These are phyloP conservation scores for Mesembrinibis cayennensis DNA, from an alignment of 2,113 vertebrate species.

Conservation along the genomic window DNA sequence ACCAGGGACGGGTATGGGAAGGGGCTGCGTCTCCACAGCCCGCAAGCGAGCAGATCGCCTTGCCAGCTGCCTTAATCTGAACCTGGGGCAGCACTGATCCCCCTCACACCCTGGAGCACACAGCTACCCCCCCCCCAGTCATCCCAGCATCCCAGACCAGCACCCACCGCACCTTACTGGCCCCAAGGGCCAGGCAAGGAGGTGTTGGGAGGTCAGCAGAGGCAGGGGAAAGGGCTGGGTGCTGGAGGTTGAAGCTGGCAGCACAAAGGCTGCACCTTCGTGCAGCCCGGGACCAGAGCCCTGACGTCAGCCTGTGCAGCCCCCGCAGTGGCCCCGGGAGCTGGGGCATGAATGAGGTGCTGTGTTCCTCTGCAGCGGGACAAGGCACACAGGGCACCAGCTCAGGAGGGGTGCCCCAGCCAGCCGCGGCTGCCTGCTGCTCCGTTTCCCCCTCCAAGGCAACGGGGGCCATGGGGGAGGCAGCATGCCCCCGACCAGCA, in stretches of 20 bases:
- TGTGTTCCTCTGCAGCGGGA: background rate
- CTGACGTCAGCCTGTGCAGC: background rate
- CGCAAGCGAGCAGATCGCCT: background rate
- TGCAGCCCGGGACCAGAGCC: fast-evolving
- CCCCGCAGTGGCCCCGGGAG: background rate
- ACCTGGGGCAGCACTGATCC: background rate
- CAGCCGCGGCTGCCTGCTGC: background rate
- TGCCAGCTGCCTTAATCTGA: no score
- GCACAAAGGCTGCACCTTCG: background rate
- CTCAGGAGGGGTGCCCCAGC: background rate
- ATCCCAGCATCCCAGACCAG: background rate
- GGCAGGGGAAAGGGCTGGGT: background rate
- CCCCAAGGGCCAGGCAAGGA: background rate
- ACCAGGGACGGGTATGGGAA: background rate
- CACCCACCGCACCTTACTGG: fast-evolving
- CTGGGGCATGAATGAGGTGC: background rate
- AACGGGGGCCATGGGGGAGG: fast-evolving
- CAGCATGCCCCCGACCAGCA: fast-evolving
- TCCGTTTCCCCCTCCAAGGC: background rate
- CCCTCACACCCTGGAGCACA: background rate
- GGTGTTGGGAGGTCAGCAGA: background rate
- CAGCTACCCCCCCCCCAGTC: no score
- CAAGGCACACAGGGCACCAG: background rate
- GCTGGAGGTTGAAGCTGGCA: background rate
- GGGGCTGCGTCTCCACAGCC: background rate